Percentiles rank a stretch among this genome's conserved stretches.
phyloP scores from a whole-genome alignment of 2,113 vertebrate species.

The Ceyx cyanopectus region DNA sequence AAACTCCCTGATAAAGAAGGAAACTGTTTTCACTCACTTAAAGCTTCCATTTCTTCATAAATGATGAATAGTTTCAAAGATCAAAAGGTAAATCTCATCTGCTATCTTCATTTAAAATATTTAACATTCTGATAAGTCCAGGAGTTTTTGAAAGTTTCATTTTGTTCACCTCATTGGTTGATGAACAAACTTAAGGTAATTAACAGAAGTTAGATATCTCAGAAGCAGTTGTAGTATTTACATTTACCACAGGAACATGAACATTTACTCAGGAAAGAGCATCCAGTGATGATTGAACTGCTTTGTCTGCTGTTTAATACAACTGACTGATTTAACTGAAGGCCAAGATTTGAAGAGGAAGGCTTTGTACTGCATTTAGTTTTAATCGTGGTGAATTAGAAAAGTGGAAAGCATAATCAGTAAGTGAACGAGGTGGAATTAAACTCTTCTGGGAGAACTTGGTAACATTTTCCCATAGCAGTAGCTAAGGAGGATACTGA shows the following conservation, averaged over 20 bases:
- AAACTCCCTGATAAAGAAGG: constrained; percentile 42
- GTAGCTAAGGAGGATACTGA: neutral
- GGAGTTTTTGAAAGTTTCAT: neutral
- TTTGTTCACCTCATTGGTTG: neutral
- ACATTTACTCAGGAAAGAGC: neutral
- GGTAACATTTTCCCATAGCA: neutral
- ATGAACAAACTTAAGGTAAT: neutral
- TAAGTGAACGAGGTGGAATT: neutral
- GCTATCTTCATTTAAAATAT: constrained; percentile 21
- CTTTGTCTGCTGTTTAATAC: neutral
- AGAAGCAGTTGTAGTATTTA: neutral
- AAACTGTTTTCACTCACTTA: constrained; percentile 11
- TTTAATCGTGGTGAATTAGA: neutral
- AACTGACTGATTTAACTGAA: neutral
- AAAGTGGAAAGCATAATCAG: neutral
- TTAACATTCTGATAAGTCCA: neutral
- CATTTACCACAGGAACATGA: neutral
- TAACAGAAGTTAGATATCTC: neutral
- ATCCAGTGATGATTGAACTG: neutral
- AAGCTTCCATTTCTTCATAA: neutral
- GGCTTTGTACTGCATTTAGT: neutral
- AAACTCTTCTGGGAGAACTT: neutral
- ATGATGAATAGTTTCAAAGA: neutral
- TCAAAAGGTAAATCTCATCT: constrained; percentile 35
- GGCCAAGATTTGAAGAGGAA: neutral